Evolutionary conservation across 2,113 vertebrate species (phyloP).

Genomic region (Capra hircus): DNA sequence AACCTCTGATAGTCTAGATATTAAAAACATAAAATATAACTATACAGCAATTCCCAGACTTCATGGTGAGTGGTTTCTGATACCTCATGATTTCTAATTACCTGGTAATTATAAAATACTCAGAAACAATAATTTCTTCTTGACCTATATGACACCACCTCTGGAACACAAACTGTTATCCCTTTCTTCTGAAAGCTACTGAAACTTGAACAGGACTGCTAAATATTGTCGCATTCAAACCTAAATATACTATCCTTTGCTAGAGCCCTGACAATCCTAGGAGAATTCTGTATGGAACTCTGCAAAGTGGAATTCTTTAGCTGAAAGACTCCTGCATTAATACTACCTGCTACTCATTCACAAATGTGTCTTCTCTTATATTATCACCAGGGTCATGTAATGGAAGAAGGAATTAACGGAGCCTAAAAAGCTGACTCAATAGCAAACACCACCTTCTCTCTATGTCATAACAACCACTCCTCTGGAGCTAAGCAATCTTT

Average conservation of each 20-base stretch:
- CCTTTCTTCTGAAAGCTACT: neutral
- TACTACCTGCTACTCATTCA: neutral
- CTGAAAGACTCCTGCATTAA: neutral
- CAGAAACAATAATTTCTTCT: slow-evolving; percentile 21
- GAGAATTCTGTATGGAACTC: neutral
- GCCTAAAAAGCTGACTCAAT: neutral
- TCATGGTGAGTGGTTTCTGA: neutral
- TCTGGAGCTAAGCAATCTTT: neutral
- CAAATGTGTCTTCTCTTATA: neutral
- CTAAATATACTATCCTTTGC: neutral
- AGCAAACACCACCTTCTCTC: neutral
- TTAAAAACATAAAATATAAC: neutral
- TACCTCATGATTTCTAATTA: neutral
- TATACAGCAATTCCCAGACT: neutral
- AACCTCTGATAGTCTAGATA: neutral
- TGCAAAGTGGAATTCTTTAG: neutral
- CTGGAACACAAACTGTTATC: neutral
- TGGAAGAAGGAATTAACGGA: neutral
- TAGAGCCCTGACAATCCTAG: neutral
- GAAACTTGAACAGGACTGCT: neutral
- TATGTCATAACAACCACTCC: neutral
- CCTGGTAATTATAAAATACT: neutral
- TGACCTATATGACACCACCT: neutral
- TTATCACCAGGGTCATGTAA: neutral
- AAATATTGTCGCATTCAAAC: neutral